Base-by-base conservation (phyloP, 2,113 vertebrate genomes). In the Oceanodroma tethys region DNA sequence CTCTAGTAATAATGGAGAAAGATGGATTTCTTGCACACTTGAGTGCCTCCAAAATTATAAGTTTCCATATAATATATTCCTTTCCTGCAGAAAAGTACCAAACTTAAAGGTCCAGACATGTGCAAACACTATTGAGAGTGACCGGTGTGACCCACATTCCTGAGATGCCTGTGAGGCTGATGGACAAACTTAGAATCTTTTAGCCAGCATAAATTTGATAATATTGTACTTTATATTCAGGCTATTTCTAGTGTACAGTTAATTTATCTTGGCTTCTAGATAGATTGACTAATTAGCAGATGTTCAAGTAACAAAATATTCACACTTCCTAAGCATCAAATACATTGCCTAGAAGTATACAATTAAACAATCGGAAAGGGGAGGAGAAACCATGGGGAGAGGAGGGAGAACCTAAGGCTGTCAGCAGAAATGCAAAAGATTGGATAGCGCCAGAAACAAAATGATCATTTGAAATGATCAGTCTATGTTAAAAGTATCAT, bases 181-280 rank as follows among this genome's bases (percentile, higher is more conserved):
- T 38, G 43, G n/a, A 66, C 71, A 92, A 86, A 34, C 26, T 56
- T 79, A 36, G 11, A 71, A 85, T 53, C 29, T 62, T 93, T 71
- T 26, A 83, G 15, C 17, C n/a, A 90, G n/a, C 14, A 36, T 84
- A 80, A 85, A 79, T 70, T 81, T 21, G 3, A 56, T 53, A 56
- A 59, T 45, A 66, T 16, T 73, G 14, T 68, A 52, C 72, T 94
- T 93, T 71, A 63, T 52, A 93, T 53, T 82, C 36, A 68, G 66
- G 8, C 6, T 90, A 40, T 90, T 96, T 92, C 70, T 45, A 80
- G 19, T 14, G 9, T 60, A 63, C 42, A 68, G 67, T 71, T 86
- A 85, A 67, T 87, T 87, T 94, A 85, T 94, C 73, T 91, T 75
- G 63, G 32, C 79, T 94, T 94, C 47, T 48, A 89, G 22, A 91